Percentiles rank a stretch among this genome's conserved stretches.
Conservation (phyloP, 2,888 invertebrate genomes). For the Gnatocerus cornutus region DNA sequence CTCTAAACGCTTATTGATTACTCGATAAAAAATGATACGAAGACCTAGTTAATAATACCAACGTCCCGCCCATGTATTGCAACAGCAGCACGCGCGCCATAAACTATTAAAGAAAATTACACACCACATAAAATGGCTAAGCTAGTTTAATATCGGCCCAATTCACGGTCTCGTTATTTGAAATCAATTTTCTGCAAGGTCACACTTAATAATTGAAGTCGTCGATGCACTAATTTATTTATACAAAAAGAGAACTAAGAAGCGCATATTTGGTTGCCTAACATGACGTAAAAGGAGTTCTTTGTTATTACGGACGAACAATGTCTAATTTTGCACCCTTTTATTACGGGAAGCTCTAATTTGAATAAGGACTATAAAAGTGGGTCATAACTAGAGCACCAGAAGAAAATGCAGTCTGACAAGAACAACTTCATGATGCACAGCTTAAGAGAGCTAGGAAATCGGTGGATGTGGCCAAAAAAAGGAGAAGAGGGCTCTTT, state of each 20-base stretch:
- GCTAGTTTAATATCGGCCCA: not conserved
- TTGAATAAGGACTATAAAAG: too few relatives aligned
- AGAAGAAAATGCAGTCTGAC: not conserved
- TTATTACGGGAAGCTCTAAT: too few relatives aligned
- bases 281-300: too few relatives aligned
- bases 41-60: not conserved
- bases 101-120: slow-evolving; percentile 23
- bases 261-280: too few relatives aligned
- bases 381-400: not conserved
- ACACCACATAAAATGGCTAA: not conserved
- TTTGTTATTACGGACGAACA: too few relatives aligned
- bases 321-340: too few relatives aligned
- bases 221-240: too few relatives aligned
- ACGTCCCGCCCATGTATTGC: slow-evolving; percentile 25
- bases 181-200: slow-evolving; percentile 8
- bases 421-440: not conserved
- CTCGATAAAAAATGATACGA: too few relatives aligned
- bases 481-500: slow-evolving; percentile 7
- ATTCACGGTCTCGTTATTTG: not conserved
- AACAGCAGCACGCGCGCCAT: slow-evolving; percentile 12
- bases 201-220: not conserved
- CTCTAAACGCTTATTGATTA: too few relatives aligned
- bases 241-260: too few relatives aligned
- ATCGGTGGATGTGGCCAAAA: slow-evolving; percentile 4
- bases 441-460: slow-evolving; percentile 1